Conservation (phyloP, 2,113 vertebrate species). For the Daboia siamensis region DNA sequence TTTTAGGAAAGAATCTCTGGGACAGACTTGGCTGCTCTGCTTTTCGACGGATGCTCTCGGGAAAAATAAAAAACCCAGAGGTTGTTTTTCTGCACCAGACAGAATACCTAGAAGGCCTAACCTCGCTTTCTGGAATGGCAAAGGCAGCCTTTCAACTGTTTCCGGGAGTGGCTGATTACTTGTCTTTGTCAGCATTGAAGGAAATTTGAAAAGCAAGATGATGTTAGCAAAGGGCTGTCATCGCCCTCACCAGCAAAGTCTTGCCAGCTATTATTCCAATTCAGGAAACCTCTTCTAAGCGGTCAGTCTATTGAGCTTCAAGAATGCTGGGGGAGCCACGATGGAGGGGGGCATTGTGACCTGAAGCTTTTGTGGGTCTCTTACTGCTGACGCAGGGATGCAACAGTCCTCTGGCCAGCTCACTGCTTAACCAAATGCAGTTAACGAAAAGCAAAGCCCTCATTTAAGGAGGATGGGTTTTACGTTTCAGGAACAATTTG, state of each 20-base stretch:
- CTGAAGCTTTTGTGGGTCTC: background rate
- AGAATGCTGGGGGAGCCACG: background rate
- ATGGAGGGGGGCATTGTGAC: background rate
- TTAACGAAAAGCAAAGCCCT: background rate
- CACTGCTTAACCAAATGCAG: background rate
- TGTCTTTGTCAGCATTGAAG: background rate
- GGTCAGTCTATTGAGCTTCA: slow-evolving; percentile 13
- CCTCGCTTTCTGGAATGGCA: background rate
- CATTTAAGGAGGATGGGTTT: background rate
- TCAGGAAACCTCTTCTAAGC: slow-evolving; percentile 34
- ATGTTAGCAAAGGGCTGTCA: background rate
- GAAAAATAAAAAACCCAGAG: background rate
- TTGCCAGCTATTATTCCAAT: background rate
- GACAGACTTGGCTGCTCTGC: background rate
- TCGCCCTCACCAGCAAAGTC: background rate
- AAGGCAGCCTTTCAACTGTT: background rate
- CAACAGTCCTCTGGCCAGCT: background rate
- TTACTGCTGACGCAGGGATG: background rate
- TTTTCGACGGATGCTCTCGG: background rate
- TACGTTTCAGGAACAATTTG: background rate
- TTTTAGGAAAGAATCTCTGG: background rate
- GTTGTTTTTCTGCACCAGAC: background rate
- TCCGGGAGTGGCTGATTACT: background rate
- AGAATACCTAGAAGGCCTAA: background rate
- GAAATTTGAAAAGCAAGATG: background rate